Conservation (phyloP, 1,140 invertebrate genomes). For the Eubasilissa regina region DNA sequence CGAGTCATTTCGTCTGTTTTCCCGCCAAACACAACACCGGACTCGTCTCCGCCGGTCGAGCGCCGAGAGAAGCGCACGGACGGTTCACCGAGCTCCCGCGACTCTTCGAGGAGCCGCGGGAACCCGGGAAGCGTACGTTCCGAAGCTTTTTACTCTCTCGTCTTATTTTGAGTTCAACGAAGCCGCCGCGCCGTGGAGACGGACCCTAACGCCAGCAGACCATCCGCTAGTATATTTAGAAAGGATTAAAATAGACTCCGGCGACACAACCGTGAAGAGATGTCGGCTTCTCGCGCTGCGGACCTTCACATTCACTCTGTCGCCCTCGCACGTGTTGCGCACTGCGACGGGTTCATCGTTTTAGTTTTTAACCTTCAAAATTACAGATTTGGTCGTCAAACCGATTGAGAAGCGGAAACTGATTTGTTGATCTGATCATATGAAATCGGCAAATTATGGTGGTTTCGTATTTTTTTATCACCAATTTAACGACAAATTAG, state of each 20-base stretch:
- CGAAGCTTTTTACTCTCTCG: conserved; percentile 16
- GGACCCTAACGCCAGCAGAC: conserved; percentile 17
- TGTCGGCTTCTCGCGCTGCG: background rate
- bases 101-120: background rate
- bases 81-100: background rate
- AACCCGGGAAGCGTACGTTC: background rate
- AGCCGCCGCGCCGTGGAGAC: background rate
- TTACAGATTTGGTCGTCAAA: too few species aligned
- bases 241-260: conserved; percentile 29
- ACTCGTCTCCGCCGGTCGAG: too few species aligned
- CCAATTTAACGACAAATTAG: too few species aligned
- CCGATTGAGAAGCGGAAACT: too few species aligned
- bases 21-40: background rate
- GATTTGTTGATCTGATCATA: too few species aligned
- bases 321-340: conserved; percentile 17
- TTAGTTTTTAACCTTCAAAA: too few species aligned
- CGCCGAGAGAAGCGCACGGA: too few species aligned
- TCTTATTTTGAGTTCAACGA: conserved; percentile 10
- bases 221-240: conserved; percentile 39
- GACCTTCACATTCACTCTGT: conserved; percentile 31
- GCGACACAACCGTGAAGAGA: conserved; percentile 17
- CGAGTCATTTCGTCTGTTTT: conserved; percentile 13
- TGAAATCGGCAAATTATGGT: too few species aligned
- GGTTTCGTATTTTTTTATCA: too few species aligned
- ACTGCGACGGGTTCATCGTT: background rate